A percentile compares a stretch with the other conserved stretches of the same genome.
Evolutionary conservation across 1,140 invertebrate species (phyloP).

Genomic region (Diuraphis noxia): DNA sequence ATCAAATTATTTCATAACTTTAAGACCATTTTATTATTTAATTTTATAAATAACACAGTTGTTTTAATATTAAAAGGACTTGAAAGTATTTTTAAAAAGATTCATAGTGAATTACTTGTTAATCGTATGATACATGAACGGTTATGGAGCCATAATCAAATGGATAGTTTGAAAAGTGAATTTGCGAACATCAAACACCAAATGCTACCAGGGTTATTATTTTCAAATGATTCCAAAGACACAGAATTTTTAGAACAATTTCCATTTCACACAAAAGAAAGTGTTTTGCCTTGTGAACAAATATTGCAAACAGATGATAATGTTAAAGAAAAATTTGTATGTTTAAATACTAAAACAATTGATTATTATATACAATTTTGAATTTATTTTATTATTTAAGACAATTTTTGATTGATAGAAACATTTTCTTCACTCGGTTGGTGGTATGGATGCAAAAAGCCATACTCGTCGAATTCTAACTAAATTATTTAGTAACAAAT

Average conservation of each 20-base stretch:
- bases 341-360: background rate
- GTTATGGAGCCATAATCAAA: background rate
- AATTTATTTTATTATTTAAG: background rate
- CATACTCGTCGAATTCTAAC: background rate
- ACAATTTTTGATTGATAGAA: background rate
- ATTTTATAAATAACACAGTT: no score
- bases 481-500: constrained; percentile 2
- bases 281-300: background rate
- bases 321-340: background rate
- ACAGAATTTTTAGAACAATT: background rate
- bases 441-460: background rate
- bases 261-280: background rate
- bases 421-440: background rate
- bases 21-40: no score
- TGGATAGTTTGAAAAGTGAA: no score
- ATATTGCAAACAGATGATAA: background rate
- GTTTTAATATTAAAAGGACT: background rate
- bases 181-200: no score
- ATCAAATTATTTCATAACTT: no score
- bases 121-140: background rate
- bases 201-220: no score
- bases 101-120: background rate
- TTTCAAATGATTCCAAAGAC: background rate
- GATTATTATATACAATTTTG: background rate
- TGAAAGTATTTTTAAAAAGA: background rate